Conservation (phyloP, 2,113 vertebrate genomes). For the Pungitius pungitius region DNA sequence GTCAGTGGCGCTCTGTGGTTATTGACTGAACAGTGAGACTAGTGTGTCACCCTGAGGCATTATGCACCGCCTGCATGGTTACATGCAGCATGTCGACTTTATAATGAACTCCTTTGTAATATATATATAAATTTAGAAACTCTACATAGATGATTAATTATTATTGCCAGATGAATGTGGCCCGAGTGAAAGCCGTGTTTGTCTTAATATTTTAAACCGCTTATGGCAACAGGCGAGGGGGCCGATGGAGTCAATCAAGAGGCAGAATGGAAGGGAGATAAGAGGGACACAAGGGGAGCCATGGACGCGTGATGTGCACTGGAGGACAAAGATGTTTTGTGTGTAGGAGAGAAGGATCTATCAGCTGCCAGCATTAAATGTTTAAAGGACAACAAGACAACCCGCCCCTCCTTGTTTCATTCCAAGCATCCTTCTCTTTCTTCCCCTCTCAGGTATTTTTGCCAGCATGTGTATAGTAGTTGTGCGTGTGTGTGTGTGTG, state of each 20-base stretch:
- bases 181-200: neutral
- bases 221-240: conserved; percentile 26
- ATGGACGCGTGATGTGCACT: conserved; percentile 19
- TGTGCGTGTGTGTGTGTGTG: conserved; percentile 16
- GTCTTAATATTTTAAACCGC: conserved; percentile 20
- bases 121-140: conserved; percentile 38
- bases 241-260: conserved; percentile 49
- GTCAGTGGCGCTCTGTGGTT: conserved; percentile 13
- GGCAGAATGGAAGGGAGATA: conserved; percentile 40
- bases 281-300: conserved; percentile 27
- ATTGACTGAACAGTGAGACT: conserved; percentile 5
- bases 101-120: conserved; percentile 23
- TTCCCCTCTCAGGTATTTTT: conserved; percentile 34
- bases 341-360: conserved; percentile 39
- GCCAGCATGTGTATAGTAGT: neutral
- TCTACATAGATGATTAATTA: conserved; percentile 10
- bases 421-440: neutral
- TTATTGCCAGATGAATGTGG: neutral
- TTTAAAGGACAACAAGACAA: conserved; percentile 46
- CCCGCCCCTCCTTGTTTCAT: conserved; percentile 11
- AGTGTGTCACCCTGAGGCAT: conserved; percentile 23
- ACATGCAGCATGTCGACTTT: conserved; percentile 5
- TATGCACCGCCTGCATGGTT: conserved; percentile 30
- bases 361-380: conserved; percentile 39
- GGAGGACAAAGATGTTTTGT: conserved; percentile 52